Conservation (phyloP, 2,113 vertebrate genomes). For the Labeo rohita region DNA sequence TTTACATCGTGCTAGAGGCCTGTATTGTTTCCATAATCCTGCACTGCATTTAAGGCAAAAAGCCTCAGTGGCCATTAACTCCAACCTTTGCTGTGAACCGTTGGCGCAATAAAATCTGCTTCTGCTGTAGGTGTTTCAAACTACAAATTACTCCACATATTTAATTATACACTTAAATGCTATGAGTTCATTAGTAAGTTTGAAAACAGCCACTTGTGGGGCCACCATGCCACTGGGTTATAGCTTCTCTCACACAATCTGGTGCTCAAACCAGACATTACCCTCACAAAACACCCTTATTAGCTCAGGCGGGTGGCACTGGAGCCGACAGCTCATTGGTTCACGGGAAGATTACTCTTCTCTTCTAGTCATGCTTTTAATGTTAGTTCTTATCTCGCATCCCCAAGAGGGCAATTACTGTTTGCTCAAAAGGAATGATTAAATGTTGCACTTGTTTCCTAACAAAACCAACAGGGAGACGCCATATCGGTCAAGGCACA, state of each 20-base stretch:
- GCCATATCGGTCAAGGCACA: slow-evolving; percentile 23
- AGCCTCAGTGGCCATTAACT: not conserved
- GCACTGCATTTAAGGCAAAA: not conserved
- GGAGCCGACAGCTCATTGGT: slow-evolving; percentile 51
- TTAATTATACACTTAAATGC: slow-evolving; percentile 41
- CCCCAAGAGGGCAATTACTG: slow-evolving; percentile 59
- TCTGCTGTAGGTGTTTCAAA: slow-evolving; percentile 30
- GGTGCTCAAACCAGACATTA: slow-evolving; percentile 61
- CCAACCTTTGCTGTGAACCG: not conserved
- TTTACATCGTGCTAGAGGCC: not conserved
- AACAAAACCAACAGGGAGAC: slow-evolving; percentile 39
- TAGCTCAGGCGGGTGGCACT: slow-evolving; percentile 49
- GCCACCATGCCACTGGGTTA: slow-evolving; percentile 48
- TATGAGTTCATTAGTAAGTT: slow-evolving; percentile 46
- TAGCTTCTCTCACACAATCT: slow-evolving; percentile 50
- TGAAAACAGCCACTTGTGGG: slow-evolving; percentile 54
- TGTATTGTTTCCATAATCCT: not conserved
- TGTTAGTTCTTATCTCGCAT: slow-evolving; percentile 58
- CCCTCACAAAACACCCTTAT: slow-evolving; percentile 55
- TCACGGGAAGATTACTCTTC: slow-evolving; percentile 49
- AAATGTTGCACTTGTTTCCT: slow-evolving; percentile 53
- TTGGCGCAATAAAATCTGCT: not conserved
- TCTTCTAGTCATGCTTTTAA: slow-evolving; percentile 57
- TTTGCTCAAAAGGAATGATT: slow-evolving; percentile 53
- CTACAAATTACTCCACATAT: slow-evolving; percentile 52